phyloP scores from a whole-genome alignment of 2,797 vertebrate genomes.

The Crenuchus spilurus region DNA sequence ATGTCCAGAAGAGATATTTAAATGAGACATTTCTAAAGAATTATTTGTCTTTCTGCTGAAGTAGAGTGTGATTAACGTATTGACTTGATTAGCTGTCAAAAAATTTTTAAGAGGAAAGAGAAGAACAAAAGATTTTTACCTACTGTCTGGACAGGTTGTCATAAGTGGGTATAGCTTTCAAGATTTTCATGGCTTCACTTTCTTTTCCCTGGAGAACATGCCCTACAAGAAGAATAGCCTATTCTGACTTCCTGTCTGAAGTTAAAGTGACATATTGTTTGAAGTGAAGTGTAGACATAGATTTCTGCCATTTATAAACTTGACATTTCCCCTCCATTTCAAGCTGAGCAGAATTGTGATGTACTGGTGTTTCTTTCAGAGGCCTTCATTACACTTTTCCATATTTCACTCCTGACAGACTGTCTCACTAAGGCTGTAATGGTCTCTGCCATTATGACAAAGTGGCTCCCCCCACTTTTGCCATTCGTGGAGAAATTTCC shows the following conservation, averaged over 20 bases:
- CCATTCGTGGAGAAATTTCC: conserved; percentile 65
- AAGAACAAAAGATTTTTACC: neutral
- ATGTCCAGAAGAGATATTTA: neutral
- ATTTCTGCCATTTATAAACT: conserved; percentile 2
- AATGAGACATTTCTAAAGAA: neutral
- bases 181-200: neutral
- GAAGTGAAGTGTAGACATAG: neutral
- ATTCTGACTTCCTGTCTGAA: neutral
- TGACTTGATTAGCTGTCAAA: conserved; percentile 1
- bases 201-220: neutral
- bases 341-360: neutral
- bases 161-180: neutral
- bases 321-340: neutral
- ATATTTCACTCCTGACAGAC: conserved; percentile 3
- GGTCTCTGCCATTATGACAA: conserved; percentile 53
- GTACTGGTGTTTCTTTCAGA: neutral
- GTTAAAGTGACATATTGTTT: neutral
- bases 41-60: neutral
- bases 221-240: neutral
- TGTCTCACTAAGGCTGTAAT: conserved; percentile 62
- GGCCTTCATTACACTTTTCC: conserved; percentile 18
- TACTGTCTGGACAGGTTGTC: neutral
- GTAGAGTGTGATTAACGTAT: neutral
- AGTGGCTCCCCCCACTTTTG: conserved; percentile 55
- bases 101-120: neutral